phyloP scores from a whole-genome alignment of 2,888 invertebrate genomes.

The Leptopilina drosophilae region DNA sequence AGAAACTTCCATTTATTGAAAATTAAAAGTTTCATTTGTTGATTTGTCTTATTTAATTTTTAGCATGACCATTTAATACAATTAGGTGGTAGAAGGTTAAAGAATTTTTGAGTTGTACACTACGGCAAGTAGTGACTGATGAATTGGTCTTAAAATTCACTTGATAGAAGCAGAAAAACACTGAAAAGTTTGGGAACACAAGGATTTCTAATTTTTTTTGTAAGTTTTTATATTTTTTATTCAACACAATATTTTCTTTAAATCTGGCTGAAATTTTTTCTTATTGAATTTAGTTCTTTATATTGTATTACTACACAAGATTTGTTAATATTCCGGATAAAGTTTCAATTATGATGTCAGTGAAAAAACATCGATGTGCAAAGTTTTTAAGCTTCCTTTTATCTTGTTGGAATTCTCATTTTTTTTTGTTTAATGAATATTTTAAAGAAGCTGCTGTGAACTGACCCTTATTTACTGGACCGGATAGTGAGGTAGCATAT shows the following conservation, averaged over 20 bases:
- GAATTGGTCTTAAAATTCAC: neutral
- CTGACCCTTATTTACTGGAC: neutral
- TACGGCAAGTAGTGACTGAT: neutral
- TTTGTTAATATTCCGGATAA: too few relatives aligned
- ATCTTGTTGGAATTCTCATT: neutral
- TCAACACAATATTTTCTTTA: neutral
- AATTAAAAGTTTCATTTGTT: too few relatives aligned
- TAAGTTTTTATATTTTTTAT: neutral
- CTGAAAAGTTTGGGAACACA: neutral
- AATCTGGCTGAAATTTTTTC: neutral
- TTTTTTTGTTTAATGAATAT: neutral
- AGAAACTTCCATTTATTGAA: too few relatives aligned
- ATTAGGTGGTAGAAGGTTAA: neutral
- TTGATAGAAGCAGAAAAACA: neutral
- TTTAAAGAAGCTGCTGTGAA: conserved; percentile 11
- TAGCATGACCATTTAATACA: neutral
- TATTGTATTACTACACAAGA: too few relatives aligned
- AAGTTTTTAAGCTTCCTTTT: neutral
- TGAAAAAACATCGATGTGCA: too few relatives aligned
- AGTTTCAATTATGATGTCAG: too few relatives aligned
- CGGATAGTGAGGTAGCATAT: neutral
- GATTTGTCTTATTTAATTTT: neutral
- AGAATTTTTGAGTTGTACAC: neutral
- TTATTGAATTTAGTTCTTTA: neutral
- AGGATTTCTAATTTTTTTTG: conserved; percentile 10